Percentiles rank a stretch among this genome's conserved stretches.
phyloP scores from a whole-genome alignment of 2,797 vertebrate species.

The Peromyscus melanophrys region DNA sequence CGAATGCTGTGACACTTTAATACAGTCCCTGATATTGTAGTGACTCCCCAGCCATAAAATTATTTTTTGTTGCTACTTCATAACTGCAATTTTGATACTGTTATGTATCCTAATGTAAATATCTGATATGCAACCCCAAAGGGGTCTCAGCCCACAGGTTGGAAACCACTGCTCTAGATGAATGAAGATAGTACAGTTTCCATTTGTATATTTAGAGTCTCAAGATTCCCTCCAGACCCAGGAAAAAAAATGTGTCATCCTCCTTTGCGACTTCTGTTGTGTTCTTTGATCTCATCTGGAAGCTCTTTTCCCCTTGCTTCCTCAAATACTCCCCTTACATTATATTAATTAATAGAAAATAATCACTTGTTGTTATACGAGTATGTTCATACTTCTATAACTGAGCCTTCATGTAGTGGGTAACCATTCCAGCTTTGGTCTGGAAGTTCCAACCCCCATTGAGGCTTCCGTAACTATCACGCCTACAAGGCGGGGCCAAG shows the following conservation, averaged over 20 bases:
- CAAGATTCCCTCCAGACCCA: not conserved
- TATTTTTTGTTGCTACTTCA: not conserved
- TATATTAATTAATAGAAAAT: not conserved
- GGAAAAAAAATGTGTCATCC: not conserved
- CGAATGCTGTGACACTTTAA: too few relatives aligned
- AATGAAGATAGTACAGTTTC: not conserved
- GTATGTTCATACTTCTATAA: not conserved
- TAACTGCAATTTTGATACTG: not conserved
- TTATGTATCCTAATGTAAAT: not conserved
- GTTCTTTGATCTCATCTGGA: conserved; percentile 9
- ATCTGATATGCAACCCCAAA: not conserved
- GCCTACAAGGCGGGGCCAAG: too few relatives aligned
- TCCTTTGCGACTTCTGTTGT: conserved; percentile 6
- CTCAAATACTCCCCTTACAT: conserved; percentile 20
- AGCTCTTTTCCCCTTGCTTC: not conserved
- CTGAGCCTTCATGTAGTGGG: not conserved
- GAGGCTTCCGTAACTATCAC: too few relatives aligned
- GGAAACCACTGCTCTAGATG: not conserved
- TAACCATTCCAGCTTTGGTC: too few relatives aligned
- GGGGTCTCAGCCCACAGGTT: not conserved
- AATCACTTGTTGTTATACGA: not conserved
- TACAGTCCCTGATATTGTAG: not conserved
- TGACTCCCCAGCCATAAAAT: not conserved
- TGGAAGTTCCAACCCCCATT: too few relatives aligned
- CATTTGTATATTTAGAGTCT: not conserved